These are phyloP conservation scores for Steinernema hermaphroditum DNA, from an alignment of 2,888 invertebrate genomes.

Conservation along the genomic window DNA sequence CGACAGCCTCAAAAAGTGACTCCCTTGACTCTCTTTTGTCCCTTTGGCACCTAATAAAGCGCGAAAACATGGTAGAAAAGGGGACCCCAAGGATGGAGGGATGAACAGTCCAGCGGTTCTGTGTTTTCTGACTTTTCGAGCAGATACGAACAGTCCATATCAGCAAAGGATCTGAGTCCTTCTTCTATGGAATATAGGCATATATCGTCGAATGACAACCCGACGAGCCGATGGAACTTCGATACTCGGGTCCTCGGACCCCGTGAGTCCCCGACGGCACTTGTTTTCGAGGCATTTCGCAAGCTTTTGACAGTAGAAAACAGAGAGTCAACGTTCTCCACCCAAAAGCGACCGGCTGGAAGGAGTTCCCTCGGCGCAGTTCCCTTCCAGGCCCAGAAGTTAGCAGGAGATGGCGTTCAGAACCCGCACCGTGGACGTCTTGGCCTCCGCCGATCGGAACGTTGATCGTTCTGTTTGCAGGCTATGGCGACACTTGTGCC, in stretches of 20 bases:
- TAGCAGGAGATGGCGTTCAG: background rate
- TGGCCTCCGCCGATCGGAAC: background rate
- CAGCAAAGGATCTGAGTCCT: no score
- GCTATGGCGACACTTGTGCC: background rate
- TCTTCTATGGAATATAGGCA: no score
- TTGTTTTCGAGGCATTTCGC: constrained; percentile 12
- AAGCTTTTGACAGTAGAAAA: background rate
- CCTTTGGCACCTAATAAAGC: background rate
- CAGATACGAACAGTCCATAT: no score
- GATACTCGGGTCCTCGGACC: no score
- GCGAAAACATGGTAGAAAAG: background rate
- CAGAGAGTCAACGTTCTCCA: background rate
- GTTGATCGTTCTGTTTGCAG: background rate
- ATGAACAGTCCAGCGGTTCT: no score
- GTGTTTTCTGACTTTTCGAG: no score
- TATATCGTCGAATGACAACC: no score
- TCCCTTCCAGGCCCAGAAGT: background rate
- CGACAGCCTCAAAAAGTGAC: constrained; percentile 8
- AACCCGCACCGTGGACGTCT: background rate
- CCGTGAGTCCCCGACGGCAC: background rate
- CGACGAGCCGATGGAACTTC: no score
- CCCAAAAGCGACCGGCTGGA: background rate
- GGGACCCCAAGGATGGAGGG: no score
- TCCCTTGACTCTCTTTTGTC: background rate
- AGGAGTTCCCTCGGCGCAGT: background rate